Evolutionary conservation across 2,113 vertebrate genomes (phyloP).

Genomic region (Gymnobelideus leadbeateri): DNA sequence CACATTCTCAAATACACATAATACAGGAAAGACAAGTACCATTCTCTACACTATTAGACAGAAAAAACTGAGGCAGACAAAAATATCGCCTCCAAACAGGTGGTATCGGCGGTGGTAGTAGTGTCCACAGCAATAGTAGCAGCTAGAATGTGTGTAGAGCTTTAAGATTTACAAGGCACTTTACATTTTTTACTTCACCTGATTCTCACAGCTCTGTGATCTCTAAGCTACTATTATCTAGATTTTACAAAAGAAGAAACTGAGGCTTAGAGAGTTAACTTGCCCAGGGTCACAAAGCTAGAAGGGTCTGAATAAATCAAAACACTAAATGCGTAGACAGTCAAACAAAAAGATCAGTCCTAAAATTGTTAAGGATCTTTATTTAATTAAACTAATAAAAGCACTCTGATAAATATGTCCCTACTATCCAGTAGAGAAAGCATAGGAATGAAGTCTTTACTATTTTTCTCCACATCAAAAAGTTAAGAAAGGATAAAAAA

Average conservation of each 20-base stretch:
- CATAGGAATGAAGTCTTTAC: conserved; percentile 22
- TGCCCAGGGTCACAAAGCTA: background rate
- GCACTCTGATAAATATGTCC: background rate
- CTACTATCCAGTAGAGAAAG: conserved; percentile 35
- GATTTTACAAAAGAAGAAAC: background rate
- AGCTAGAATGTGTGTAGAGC: background rate
- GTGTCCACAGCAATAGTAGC: too few species aligned
- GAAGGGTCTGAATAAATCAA: background rate
- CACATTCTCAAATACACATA: conserved; percentile 41
- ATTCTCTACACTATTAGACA: background rate
- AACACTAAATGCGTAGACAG: background rate
- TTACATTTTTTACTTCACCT: background rate
- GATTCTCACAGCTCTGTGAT: background rate
- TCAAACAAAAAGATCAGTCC: conserved; percentile 30
- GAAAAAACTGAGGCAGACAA: conserved; percentile 25
- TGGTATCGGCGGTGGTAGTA: too few species aligned
- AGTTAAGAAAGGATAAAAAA: conserved; percentile 54
- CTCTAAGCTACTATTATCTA: background rate
- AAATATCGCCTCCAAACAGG: too few species aligned
- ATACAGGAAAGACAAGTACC: background rate
- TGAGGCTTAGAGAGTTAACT: background rate
- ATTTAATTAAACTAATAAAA: conserved; percentile 39
- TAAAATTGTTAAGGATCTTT: background rate
- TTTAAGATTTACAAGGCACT: background rate
- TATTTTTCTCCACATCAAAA: background rate